Conservation (phyloP, 2,113 vertebrate genomes). For the Sciurus niger region DNA sequence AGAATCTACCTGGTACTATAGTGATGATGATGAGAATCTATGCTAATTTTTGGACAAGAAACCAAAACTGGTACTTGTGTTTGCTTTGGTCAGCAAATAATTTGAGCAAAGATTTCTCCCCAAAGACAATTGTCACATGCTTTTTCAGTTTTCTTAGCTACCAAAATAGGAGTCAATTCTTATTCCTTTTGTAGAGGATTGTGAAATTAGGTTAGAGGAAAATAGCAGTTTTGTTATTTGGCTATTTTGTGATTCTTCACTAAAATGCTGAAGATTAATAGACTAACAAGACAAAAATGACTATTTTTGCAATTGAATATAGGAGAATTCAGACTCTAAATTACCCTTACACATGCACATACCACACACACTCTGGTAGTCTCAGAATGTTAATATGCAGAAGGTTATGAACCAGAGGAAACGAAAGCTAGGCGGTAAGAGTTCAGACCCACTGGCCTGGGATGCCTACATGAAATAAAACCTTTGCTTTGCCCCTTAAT, state of each 20-base stretch:
- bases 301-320: neutral
- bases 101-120: neutral
- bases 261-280: constrained; percentile 1
- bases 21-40: neutral
- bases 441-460: neutral
- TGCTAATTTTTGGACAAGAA: neutral
- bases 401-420: neutral
- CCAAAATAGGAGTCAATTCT: neutral
- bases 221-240: constrained; percentile 38
- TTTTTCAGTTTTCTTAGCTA: constrained; percentile 57
- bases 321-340: constrained; percentile 11
- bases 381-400: neutral
- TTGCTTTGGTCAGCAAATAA: constrained; percentile 11
- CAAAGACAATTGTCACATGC: neutral
- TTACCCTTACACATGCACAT: neutral
- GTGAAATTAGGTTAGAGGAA: neutral
- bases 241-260: constrained; percentile 40
- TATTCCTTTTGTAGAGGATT: neutral
- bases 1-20: neutral
- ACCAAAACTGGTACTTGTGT: neutral
- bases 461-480: neutral
- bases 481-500: constrained; percentile 19
- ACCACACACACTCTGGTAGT: neutral
- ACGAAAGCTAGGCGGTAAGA: neutral
- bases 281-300: constrained; percentile 3